phyloP scores from a whole-genome alignment of 2,797 vertebrate species.

The Anisognathus igniventris region DNA sequence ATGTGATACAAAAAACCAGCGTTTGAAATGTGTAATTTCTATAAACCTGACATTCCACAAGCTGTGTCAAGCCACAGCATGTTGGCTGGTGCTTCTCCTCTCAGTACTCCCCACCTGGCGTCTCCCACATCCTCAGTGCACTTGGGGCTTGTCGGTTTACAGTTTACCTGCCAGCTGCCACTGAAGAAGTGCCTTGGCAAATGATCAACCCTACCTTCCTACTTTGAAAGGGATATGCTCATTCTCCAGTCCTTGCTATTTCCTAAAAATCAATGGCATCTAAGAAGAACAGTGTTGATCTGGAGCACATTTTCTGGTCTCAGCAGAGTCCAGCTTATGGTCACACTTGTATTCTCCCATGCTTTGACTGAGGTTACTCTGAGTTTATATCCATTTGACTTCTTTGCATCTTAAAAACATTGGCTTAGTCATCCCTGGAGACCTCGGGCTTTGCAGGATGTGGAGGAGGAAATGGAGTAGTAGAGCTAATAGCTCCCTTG shows the following conservation, averaged over 20 bases:
- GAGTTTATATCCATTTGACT: not conserved
- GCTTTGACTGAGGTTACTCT: not conserved
- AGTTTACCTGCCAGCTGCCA: not conserved
- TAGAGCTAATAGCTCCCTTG: not conserved
- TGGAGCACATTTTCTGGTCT: not conserved
- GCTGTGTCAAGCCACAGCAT: fast-evolving
- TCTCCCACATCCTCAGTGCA: fast-evolving
- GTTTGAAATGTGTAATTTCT: not conserved
- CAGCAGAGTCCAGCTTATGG: not conserved
- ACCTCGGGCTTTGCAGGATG: not conserved
- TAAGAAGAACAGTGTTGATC: not conserved
- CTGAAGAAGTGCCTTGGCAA: not conserved
- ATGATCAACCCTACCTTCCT: not conserved
- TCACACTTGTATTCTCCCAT: not conserved
- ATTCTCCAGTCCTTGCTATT: not conserved
- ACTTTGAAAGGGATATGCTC: not conserved
- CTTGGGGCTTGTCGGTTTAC: fast-evolving
- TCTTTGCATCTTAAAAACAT: not conserved
- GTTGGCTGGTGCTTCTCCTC: not conserved
- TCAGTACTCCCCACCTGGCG: not conserved
- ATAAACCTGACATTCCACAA: not conserved
- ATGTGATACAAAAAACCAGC: not conserved
- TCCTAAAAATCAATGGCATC: not conserved
- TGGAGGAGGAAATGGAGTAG: not conserved
- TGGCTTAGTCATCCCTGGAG: not conserved